phyloP scores from a whole-genome alignment of 2,888 invertebrate species.

The Aporophyla lueneburgensis region DNA sequence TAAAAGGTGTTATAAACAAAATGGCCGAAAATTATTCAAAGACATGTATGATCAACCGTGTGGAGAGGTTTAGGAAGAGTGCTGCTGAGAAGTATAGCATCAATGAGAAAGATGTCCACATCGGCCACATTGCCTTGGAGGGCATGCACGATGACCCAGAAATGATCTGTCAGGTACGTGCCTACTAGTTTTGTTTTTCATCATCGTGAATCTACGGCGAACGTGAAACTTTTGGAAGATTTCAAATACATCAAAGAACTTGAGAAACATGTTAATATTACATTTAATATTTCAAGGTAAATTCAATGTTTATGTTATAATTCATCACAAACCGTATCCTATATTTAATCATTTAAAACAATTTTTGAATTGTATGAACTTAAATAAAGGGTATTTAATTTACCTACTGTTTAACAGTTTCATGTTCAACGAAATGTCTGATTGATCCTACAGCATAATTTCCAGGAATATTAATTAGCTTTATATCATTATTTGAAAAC shows the following conservation, averaged over 20 bases:
- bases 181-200: neutral
- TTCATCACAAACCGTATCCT: neutral
- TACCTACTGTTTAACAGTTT: neutral
- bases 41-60: constrained; percentile 65
- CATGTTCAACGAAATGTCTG: neutral
- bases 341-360: neutral
- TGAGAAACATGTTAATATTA: neutral
- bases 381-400: neutral
- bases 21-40: constrained; percentile 64
- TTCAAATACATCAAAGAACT: constrained; percentile 9
- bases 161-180: constrained; percentile 69
- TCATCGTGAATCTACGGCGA: neutral
- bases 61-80: constrained; percentile 67
- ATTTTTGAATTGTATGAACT: neutral
- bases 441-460: neutral
- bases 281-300: neutral
- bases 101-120: constrained; percentile 71
- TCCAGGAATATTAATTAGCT: neutral
- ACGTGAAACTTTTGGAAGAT: neutral
- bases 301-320: neutral
- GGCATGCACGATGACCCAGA: constrained; percentile 72
- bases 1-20: constrained; percentile 33
- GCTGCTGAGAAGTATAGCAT: constrained; percentile 72
- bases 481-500: neutral
- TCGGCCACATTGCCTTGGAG: constrained; percentile 75